A percentile compares a stretch with the other conserved stretches of the same genome.
Evolutionary conservation across 2,797 vertebrate species (phyloP).

Genomic region (Melanotaenia parkinsoni): DNA sequence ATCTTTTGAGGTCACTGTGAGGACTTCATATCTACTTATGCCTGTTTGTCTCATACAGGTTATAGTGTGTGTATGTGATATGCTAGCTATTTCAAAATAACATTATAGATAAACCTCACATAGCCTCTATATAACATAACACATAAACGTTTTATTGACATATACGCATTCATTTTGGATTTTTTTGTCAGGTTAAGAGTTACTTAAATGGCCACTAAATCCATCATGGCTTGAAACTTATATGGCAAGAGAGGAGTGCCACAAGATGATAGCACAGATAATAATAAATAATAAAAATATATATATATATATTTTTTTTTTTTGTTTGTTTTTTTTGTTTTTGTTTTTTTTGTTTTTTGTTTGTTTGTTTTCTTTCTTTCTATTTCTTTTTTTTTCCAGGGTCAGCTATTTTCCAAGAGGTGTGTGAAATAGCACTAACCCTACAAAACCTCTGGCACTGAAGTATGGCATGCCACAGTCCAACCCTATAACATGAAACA

Average conservation of each 20-base stretch:
- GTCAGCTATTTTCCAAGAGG: constrained; percentile 75
- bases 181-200: neutral
- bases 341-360: too few relatives aligned
- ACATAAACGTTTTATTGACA: neutral
- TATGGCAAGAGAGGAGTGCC: neutral
- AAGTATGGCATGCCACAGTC: constrained; percentile 79
- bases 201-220: neutral
- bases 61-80: neutral
- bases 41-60: neutral
- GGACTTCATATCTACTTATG: constrained; percentile 31
- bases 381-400: constrained; percentile 45
- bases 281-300: too few relatives aligned
- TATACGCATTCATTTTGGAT: neutral
- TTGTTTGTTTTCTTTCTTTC: too few relatives aligned
- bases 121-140: too few relatives aligned
- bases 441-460: constrained; percentile 72
- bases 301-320: too few relatives aligned
- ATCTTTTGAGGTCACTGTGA: constrained; percentile 65
- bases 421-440: constrained; percentile 80
- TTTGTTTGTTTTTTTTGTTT: too few relatives aligned
- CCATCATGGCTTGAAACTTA: too few relatives aligned
- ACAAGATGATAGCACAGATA: constrained; percentile 3
- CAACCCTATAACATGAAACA: constrained; percentile 62
- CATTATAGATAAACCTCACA: neutral
- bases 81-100: neutral